A percentile compares a stretch with the other conserved stretches of the same genome.
Evolutionary conservation across 2,797 vertebrate genomes (phyloP).

Genomic region (Poecilia gillii): DNA sequence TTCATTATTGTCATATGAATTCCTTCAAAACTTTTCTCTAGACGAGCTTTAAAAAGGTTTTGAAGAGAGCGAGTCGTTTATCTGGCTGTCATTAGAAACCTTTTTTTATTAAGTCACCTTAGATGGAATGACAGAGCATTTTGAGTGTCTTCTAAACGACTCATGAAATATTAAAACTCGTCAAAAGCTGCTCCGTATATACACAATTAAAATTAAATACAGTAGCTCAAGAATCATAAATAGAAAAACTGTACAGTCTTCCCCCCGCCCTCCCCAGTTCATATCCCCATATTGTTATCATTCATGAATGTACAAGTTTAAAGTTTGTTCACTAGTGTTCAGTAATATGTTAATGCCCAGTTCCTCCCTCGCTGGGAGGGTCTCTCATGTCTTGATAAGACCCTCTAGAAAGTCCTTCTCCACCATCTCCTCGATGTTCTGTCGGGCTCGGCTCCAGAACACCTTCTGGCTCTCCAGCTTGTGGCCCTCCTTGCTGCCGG

Average conservation of each 20-base stretch:
- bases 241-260: conserved; percentile 87
- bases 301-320: conserved; percentile 71
- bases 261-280: conserved; percentile 5
- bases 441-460: conserved; percentile 93
- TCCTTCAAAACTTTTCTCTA: not conserved
- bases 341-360: conserved; percentile 40
- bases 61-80: not conserved
- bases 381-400: conserved; percentile 91
- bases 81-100: conserved; percentile 66
- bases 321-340: conserved; percentile 78
- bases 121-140: conserved; percentile 82
- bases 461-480: conserved; percentile 95
- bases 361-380: conserved; percentile 2
- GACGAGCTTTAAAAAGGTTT: conserved; percentile 9
- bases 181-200: conserved; percentile 89
- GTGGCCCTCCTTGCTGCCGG: conserved; percentile 84
- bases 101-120: conserved; percentile 84
- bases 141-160: conserved; percentile 79
- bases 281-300: conserved; percentile 32
- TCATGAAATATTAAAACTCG: conserved; percentile 84
- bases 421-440: conserved; percentile 98
- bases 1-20: not conserved
- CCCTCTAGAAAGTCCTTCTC: conserved; percentile 99
- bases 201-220: conserved; percentile 97
- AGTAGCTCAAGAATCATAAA: conserved; percentile 85